Conservation (phyloP, 1,140 invertebrate species). For the Zeugodacus cucurbitae region DNA sequence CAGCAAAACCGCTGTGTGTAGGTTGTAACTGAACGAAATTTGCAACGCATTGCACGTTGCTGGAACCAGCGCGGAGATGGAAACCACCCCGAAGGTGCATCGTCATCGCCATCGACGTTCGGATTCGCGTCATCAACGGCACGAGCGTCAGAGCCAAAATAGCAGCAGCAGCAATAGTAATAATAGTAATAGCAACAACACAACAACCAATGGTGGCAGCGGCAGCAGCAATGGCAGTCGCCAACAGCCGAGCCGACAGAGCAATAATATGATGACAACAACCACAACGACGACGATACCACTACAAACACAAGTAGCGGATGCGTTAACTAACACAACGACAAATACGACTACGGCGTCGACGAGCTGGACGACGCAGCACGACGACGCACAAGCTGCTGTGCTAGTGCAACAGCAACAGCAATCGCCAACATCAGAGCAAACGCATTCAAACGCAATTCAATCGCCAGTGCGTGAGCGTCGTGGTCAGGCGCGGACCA, state of each 20-base stretch:
- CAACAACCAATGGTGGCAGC: not conserved
- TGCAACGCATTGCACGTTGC: not conserved
- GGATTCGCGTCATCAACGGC: conserved; percentile 51
- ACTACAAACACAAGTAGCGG: not conserved
- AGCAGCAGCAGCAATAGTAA: not conserved
- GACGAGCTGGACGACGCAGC: not conserved
- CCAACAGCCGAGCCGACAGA: conserved; percentile 47
- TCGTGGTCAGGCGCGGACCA: conserved; percentile 22
- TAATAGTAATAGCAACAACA: conserved; percentile 43
- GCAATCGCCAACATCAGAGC: conserved; percentile 32
- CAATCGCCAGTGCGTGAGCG: conserved; percentile 37
- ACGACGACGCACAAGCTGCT: not conserved
- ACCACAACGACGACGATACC: not conserved
- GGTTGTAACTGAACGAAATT: not conserved
- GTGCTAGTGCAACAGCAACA: not conserved
- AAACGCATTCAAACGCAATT: conserved; percentile 41
- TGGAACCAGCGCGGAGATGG: conserved; percentile 53
- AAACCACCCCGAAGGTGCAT: conserved; percentile 60
- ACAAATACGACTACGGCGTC: not conserved
- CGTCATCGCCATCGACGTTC: conserved; percentile 62
- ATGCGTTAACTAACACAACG: not conserved
- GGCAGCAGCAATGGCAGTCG: conserved; percentile 42
- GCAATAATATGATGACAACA: not conserved
- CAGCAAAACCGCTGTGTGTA: not conserved
- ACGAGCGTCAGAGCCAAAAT: conserved; percentile 51